These are phyloP conservation scores for Carabus problematicus DNA, from an alignment of 2,888 invertebrate species.

Conservation along the genomic window DNA sequence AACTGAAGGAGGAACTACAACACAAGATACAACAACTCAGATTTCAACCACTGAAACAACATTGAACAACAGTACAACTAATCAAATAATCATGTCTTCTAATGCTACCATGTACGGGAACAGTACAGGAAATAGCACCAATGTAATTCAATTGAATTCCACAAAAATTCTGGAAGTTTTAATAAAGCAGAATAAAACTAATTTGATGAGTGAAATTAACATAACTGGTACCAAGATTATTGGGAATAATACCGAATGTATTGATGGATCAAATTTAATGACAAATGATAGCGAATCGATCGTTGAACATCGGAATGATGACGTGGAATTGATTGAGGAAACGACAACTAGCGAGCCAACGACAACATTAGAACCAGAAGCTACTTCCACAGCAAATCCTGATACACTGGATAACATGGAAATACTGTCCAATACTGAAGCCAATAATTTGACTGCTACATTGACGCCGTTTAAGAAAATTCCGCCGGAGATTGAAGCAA, in stretches of 20 bases:
- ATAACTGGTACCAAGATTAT: slow-evolving; percentile 30
- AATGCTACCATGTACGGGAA: too few relatives aligned
- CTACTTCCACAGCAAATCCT: slow-evolving; percentile 46
- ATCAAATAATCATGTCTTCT: neutral
- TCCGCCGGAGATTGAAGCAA: slow-evolving; percentile 60
- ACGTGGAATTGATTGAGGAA: slow-evolving; percentile 12
- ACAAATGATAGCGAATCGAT: slow-evolving; percentile 9
- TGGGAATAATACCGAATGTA: slow-evolving; percentile 32
- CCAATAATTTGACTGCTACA: slow-evolving; percentile 30
- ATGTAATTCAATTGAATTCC: neutral
- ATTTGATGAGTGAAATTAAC: slow-evolving; percentile 26
- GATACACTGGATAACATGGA: slow-evolving; percentile 41
- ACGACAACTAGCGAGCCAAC: slow-evolving; percentile 46
- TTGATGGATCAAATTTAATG: slow-evolving; percentile 7
- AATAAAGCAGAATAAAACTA: neutral
- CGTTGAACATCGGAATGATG: slow-evolving; percentile 13
- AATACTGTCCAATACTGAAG: slow-evolving; percentile 21
- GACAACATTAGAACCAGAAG: slow-evolving; percentile 47
- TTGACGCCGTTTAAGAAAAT: slow-evolving; percentile 47
- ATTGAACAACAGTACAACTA: neutral
- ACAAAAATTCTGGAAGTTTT: neutral
- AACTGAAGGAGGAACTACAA: slow-evolving; percentile 43
- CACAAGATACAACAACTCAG: slow-evolving; percentile 25
- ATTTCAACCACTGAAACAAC: slow-evolving; percentile 1
- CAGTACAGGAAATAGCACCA: too few relatives aligned